Evolutionary conservation across 2,797 vertebrate species (phyloP).

Genomic region (Perodicticus potto): DNA sequence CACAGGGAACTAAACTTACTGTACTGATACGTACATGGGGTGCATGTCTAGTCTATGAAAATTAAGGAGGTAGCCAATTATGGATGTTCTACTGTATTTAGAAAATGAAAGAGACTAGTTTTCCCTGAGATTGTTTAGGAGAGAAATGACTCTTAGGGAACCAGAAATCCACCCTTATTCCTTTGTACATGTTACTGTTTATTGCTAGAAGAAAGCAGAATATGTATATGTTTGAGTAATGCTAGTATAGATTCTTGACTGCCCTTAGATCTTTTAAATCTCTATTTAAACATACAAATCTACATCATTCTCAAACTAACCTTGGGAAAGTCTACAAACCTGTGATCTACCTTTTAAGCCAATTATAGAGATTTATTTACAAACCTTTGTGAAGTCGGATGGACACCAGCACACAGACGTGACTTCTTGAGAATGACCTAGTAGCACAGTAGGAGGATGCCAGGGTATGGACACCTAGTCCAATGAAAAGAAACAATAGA

Average conservation of each 20-base stretch:
- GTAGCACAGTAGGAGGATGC: slow-evolving; percentile 92
- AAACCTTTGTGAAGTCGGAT: slow-evolving; percentile 97
- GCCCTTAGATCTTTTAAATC: slow-evolving; percentile 51
- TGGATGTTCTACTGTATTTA: not conserved
- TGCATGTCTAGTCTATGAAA: too few species aligned
- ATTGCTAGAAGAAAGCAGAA: slow-evolving; percentile 2
- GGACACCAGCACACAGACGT: slow-evolving; percentile 97
- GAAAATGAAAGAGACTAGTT: slow-evolving; percentile 26
- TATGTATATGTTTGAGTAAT: not conserved
- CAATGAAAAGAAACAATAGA: slow-evolving; percentile 57
- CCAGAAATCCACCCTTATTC: slow-evolving; percentile 39
- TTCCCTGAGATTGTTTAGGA: slow-evolving; percentile 1
- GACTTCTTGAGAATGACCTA: slow-evolving; percentile 97
- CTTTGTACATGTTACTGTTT: not conserved
- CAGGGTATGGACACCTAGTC: slow-evolving; percentile 93
- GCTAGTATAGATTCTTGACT: not conserved
- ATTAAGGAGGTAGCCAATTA: too few species aligned
- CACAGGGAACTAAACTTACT: too few species aligned
- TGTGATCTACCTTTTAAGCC: not conserved
- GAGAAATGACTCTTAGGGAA: slow-evolving; percentile 10
- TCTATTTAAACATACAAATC: slow-evolving; percentile 32
- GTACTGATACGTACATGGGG: too few species aligned
- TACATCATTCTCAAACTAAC: slow-evolving; percentile 2
- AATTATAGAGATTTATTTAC: slow-evolving; percentile 44
- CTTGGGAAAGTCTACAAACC: slow-evolving; percentile 16